Conservation (phyloP, 2,797 vertebrate species). For the Neoniphon sammara region DNA sequence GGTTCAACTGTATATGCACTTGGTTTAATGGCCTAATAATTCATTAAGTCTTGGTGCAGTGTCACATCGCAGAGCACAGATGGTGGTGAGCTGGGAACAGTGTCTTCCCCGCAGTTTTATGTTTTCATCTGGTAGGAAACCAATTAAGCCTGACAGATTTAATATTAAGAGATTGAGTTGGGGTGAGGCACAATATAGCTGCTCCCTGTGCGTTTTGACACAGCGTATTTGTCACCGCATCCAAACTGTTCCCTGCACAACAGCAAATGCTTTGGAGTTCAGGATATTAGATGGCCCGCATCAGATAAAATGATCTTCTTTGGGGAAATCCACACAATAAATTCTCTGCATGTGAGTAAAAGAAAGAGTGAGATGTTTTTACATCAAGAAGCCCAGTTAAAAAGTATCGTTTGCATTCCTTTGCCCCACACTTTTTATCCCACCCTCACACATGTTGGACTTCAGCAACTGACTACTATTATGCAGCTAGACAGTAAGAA, state of each 20-base stretch:
- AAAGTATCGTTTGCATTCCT: too few species aligned
- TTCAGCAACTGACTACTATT: too few species aligned
- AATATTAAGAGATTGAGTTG: slow-evolving; percentile 71
- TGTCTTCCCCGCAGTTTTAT: slow-evolving; percentile 79
- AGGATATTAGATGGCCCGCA: slow-evolving; percentile 19
- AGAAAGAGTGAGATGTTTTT: slow-evolving; percentile 20
- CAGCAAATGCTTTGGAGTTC: slow-evolving; percentile 30
- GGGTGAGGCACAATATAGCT: slow-evolving; percentile 57
- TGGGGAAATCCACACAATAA: slow-evolving; percentile 33
- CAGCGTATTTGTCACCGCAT: slow-evolving; percentile 62
- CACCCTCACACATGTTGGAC: too few species aligned
- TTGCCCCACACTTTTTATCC: too few species aligned
- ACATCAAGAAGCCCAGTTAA: too few species aligned
- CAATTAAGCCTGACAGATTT: slow-evolving; percentile 83
- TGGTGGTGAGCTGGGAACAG: slow-evolving; percentile 74
- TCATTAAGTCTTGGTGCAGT: slow-evolving; percentile 68
- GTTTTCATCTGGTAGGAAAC: slow-evolving; percentile 80
- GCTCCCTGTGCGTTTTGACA: slow-evolving; percentile 63
- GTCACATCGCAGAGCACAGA: slow-evolving; percentile 76
- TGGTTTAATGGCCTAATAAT: slow-evolving; percentile 75
- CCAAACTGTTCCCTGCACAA: slow-evolving; percentile 37
- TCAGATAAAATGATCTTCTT: slow-evolving; percentile 14
- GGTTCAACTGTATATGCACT: slow-evolving; percentile 45
- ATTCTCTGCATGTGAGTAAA: slow-evolving; percentile 24
- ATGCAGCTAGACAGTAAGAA: too few species aligned